phyloP scores from a whole-genome alignment of 2,888 invertebrate species.

The Mesoligia furuncula region DNA sequence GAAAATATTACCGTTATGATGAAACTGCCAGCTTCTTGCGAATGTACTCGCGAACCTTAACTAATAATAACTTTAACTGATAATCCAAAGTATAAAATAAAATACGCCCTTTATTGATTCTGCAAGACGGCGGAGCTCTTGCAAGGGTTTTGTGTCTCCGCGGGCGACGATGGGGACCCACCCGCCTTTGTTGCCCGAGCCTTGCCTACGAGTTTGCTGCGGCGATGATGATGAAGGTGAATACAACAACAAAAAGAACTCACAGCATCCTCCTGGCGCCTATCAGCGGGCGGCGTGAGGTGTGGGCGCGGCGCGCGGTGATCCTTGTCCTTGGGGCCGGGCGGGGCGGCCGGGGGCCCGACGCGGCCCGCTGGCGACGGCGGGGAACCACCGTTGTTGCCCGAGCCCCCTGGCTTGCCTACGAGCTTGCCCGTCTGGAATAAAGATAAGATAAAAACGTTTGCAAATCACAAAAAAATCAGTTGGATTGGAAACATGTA shows the following conservation, averaged over 20 bases:
- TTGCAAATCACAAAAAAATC: not conserved
- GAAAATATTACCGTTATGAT: too few species aligned
- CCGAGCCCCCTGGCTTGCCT: constrained; percentile 81
- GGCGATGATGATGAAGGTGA: not conserved
- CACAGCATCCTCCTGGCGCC: constrained; percentile 64
- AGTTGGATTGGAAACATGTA: not conserved
- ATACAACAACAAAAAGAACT: not conserved
- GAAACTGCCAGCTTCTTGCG: too few species aligned
- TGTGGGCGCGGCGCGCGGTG: constrained; percentile 61
- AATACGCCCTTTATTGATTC: not conserved
- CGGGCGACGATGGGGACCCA: not conserved
- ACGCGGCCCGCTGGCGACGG: constrained; percentile 53
- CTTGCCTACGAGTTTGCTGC: not conserved
- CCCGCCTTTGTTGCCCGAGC: not conserved
- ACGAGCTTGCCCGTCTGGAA: constrained; percentile 91
- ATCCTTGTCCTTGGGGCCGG: constrained; percentile 73
- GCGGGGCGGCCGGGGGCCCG: constrained; percentile 59
- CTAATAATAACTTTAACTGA: too few species aligned
- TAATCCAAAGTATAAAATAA: not conserved
- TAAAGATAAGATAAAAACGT: not conserved
- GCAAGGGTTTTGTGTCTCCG: not conserved
- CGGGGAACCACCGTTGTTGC: constrained; percentile 74
- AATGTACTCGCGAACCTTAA: too few species aligned
- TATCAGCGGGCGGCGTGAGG: constrained; percentile 69
- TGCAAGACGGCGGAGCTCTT: not conserved